A percentile compares a stretch with the other conserved stretches of the same genome.
Evolutionary conservation across 1,140 invertebrate genomes (phyloP).

Genomic region (Caenorhabditis inopinata): DNA sequence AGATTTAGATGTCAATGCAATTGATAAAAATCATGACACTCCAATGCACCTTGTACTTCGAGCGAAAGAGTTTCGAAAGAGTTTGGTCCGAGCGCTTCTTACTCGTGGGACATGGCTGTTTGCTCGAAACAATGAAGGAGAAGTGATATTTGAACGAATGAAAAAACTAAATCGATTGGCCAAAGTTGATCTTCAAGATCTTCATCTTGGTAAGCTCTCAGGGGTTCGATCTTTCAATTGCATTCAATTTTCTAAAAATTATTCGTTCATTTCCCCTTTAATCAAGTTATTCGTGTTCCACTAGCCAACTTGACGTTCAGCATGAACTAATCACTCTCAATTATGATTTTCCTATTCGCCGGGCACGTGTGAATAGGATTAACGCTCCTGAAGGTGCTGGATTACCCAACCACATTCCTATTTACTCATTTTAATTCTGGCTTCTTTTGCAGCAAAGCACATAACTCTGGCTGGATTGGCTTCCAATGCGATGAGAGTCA

Average conservation of each 20-base stretch:
- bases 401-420: background rate
- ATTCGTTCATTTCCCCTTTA: no score
- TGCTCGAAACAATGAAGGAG: slow-evolving; percentile 48
- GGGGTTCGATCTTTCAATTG: background rate
- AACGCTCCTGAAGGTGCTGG: background rate
- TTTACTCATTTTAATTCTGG: background rate
- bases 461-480: slow-evolving; percentile 38
- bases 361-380: slow-evolving; percentile 22
- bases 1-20: background rate
- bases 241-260: background rate
- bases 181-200: background rate
- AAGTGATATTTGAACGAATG: slow-evolving; percentile 46
- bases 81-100: slow-evolving; percentile 46
- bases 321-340: slow-evolving; percentile 26
- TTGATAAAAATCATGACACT: slow-evolving; percentile 43
- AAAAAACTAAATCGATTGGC: background rate
- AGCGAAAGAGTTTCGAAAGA: slow-evolving; percentile 41
- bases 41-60: slow-evolving; percentile 55
- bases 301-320: background rate
- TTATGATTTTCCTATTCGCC: background rate
- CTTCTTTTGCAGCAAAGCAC: slow-evolving; percentile 22
- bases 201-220: background rate
- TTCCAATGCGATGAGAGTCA: slow-evolving; percentile 38
- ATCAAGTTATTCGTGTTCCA: slow-evolving; percentile 14
- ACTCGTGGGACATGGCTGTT: slow-evolving; percentile 49